A percentile compares a stretch with the other conserved stretches of the same genome.
Evolutionary conservation across 2,888 invertebrate species (phyloP).

Genomic region (Tipula helvola): DNA sequence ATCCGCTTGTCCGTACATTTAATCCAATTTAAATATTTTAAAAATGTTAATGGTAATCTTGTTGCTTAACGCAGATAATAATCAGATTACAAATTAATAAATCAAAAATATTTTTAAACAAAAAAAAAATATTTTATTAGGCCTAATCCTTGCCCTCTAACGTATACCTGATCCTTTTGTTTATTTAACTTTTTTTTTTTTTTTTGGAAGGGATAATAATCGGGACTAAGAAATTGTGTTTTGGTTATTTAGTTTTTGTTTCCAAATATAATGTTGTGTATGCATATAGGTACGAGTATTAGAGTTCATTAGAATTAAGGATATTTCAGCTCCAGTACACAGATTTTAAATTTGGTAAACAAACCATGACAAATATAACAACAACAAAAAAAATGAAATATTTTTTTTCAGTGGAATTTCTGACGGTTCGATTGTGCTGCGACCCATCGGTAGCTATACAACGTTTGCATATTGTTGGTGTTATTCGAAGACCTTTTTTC

Average conservation of each 20-base stretch:
- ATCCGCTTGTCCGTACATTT: neutral
- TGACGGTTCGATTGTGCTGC: neutral
- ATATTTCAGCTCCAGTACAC: neutral
- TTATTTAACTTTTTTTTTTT: neutral
- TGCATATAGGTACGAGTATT: neutral
- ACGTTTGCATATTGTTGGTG: neutral
- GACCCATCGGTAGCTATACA: neutral
- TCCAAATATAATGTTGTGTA: neutral
- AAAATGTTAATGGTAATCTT: neutral
- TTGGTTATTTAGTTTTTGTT: constrained; percentile 4
- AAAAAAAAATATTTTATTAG: too few species aligned
- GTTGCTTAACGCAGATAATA: neutral
- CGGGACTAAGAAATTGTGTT: neutral
- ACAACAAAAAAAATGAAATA: neutral
- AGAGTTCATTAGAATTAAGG: neutral
- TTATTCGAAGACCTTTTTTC: neutral
- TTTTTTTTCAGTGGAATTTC: neutral
- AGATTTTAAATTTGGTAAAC: neutral
- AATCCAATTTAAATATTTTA: neutral
- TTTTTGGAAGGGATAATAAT: neutral
- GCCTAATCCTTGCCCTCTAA: neutral
- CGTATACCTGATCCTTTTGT: neutral
- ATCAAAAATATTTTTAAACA: neutral
- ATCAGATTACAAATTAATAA: neutral
- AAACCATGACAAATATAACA: neutral